Evolutionary conservation across 2,113 vertebrate genomes (phyloP).

Genomic region (Salvator merianae): DNA sequence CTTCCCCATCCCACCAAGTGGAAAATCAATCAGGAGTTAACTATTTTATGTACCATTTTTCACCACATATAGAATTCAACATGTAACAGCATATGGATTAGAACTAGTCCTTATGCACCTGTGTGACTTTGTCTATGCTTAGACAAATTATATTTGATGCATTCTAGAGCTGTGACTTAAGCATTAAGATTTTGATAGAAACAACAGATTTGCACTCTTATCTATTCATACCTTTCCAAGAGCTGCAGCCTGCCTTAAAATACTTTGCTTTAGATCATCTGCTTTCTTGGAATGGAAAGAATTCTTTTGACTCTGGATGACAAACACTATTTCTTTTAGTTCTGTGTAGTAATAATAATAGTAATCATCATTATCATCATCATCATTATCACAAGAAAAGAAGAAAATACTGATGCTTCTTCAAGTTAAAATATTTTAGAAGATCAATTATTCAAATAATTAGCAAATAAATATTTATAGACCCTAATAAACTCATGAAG

Average conservation of each 20-base stretch:
- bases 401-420: no score
- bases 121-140: background rate
- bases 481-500: background rate
- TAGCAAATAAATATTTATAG: background rate
- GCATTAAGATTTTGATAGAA: background rate
- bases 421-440: no score
- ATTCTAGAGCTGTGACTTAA: slow-evolving; percentile 12
- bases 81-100: background rate
- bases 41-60: background rate
- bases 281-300: slow-evolving; percentile 89
- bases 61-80: background rate
- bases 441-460: slow-evolving; percentile 4
- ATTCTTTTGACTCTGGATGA: slow-evolving; percentile 96
- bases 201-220: background rate
- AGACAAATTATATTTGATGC: background rate
- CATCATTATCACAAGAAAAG: no score
- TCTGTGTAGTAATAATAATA: slow-evolving; percentile 73
- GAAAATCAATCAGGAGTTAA: background rate
- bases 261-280: slow-evolving; percentile 77
- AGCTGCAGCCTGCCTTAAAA: slow-evolving; percentile 81
- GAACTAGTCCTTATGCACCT: background rate
- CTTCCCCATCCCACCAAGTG: no score
- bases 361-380: no score
- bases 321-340: slow-evolving; percentile 87
- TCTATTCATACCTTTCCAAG: slow-evolving; percentile 81